These are phyloP conservation scores for Oncopodura yosiiana DNA, from an alignment of 1,140 invertebrate genomes.

Conservation along the genomic window DNA sequence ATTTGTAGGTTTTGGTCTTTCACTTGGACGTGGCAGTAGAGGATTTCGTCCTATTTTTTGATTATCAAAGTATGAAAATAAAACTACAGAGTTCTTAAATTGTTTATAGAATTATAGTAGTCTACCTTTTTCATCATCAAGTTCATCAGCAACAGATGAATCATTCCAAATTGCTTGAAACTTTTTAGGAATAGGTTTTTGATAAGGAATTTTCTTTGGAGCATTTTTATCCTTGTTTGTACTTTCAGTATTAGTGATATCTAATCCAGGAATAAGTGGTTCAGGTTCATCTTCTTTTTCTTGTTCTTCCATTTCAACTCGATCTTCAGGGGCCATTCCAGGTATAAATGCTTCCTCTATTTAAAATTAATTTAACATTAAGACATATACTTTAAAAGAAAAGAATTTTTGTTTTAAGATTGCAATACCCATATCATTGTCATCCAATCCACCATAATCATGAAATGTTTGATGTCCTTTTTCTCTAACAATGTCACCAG, in stretches of 20 bases:
- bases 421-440: slow-evolving; percentile 54
- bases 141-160: slow-evolving; percentile 41
- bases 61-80: not conserved
- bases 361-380: not conserved
- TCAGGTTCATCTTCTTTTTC: slow-evolving; percentile 46
- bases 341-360: slow-evolving; percentile 72
- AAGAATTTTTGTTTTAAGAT: not conserved
- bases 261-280: slow-evolving; percentile 66
- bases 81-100: not conserved
- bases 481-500: slow-evolving; percentile 95
- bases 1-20: not conserved
- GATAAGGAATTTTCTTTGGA: slow-evolving; percentile 70
- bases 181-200: slow-evolving; percentile 87
- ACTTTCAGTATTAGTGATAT: slow-evolving; percentile 54
- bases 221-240: slow-evolving; percentile 56
- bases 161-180: slow-evolving; percentile 95
- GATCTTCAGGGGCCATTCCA: slow-evolving; percentile 90
- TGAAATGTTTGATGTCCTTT: slow-evolving; percentile 44
- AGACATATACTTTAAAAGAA: not conserved
- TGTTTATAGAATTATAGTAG: not conserved
- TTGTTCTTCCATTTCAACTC: slow-evolving; percentile 52
- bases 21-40: slow-evolving; percentile 19
- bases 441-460: slow-evolving; percentile 49
- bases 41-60: slow-evolving; percentile 18
- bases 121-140: slow-evolving; percentile 32